phyloP scores from a whole-genome alignment of 2,888 invertebrate species.

The Diabrotica balteata region DNA sequence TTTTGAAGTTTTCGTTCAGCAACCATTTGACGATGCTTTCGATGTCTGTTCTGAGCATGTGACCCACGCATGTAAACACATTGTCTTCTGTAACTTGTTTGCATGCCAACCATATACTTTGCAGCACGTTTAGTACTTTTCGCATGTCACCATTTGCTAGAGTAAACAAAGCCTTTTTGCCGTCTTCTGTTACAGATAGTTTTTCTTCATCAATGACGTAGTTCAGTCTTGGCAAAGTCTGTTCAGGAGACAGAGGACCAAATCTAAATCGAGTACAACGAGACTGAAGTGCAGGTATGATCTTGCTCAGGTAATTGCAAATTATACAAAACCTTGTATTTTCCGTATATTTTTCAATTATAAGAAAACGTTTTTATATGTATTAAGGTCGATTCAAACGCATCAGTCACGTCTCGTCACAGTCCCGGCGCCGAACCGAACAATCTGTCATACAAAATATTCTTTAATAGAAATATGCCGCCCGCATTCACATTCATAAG shows the following conservation, averaged over 20 bases:
- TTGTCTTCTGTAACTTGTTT: slow-evolving; percentile 87
- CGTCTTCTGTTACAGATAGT: slow-evolving; percentile 88
- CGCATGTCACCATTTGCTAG: slow-evolving; percentile 98
- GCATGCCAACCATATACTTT: slow-evolving; percentile 94
- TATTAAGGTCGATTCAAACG: no score
- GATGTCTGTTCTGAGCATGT: slow-evolving; percentile 90
- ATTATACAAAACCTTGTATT: slow-evolving; percentile 99
- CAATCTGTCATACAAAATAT: no score
- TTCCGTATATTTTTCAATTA: slow-evolving; percentile 99
- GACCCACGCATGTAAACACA: slow-evolving; percentile 96
- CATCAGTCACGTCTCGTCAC: no score
- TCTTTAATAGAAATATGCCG: no score
- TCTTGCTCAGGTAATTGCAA: slow-evolving; percentile 97
- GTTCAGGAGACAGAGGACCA: slow-evolving; percentile 83
- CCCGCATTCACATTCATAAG: no score
- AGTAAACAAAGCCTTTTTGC: slow-evolving; percentile 85
- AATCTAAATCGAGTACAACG: slow-evolving; percentile 96
- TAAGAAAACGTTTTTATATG: no score
- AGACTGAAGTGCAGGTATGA: slow-evolving; percentile 98
- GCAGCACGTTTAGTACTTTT: slow-evolving; percentile 93
- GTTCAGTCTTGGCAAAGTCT: slow-evolving; percentile 88
- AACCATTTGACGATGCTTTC: slow-evolving; percentile 87
- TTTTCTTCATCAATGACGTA: slow-evolving; percentile 83
- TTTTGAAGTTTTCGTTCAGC: slow-evolving; percentile 76
- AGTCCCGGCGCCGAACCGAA: no score